A percentile compares a stretch with the other conserved stretches of the same genome.
These are phyloP conservation scores for Chaenodraco wilsoni DNA, from an alignment of 2,797 vertebrate genomes.

Conservation along the genomic window DNA sequence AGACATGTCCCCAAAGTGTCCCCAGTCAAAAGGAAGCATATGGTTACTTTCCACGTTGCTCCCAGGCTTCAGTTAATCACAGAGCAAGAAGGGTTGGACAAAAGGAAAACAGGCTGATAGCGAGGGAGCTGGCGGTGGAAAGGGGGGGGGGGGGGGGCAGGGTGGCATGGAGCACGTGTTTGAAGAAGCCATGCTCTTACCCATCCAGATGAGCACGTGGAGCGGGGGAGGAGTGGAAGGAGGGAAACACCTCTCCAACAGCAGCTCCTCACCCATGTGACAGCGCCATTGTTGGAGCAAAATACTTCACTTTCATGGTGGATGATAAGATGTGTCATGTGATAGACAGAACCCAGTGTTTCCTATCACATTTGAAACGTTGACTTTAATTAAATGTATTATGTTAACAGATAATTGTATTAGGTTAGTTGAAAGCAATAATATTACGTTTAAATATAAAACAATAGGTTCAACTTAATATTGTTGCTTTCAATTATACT, in stretches of 20 bases:
- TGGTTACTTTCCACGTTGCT: background rate
- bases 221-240: constrained; percentile 57
- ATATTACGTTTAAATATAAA: no score
- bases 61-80: constrained; percentile 68
- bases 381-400: no score
- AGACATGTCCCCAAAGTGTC: no score
- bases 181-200: constrained; percentile 66
- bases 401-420: no score
- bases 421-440: no score
- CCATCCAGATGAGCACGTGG: constrained; percentile 72
- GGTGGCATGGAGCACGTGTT: constrained; percentile 75
- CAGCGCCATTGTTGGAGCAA: constrained; percentile 44
- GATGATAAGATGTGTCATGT: constrained; percentile 40
- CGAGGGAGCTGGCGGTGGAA: constrained; percentile 37
- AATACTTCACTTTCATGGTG: constrained; percentile 37
- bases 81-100: constrained; percentile 60
- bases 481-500: no score
- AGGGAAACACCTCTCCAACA: constrained; percentile 65
- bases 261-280: constrained; percentile 56
- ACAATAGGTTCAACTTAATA: no score
- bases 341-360: background rate
- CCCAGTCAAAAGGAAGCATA: no score
- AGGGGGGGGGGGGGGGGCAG: constrained; percentile 12
- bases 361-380: background rate
- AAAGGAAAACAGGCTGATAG: constrained; percentile 64